Conservation (phyloP, 2,113 vertebrate genomes). For the Myrmecobius fasciatus region DNA sequence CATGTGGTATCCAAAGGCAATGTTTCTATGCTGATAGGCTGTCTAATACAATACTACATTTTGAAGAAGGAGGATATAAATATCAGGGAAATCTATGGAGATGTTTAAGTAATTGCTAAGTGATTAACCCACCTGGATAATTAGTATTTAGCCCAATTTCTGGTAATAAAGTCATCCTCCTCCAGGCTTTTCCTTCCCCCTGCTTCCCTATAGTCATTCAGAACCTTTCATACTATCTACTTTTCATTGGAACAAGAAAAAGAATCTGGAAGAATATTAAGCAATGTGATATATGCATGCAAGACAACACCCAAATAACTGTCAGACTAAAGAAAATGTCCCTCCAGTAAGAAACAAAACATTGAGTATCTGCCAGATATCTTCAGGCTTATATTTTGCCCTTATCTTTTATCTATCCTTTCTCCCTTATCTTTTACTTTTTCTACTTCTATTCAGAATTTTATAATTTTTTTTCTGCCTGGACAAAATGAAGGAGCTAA, state of each 20-base stretch:
- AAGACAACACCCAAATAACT: not conserved
- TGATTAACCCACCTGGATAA: not conserved
- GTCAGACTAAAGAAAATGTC: not conserved
- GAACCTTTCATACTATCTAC: too few species aligned
- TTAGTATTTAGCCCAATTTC: not conserved
- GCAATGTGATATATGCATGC: not conserved
- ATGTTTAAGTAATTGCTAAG: not conserved
- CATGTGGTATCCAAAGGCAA: not conserved
- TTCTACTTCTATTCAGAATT: not conserved
- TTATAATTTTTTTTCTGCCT: not conserved
- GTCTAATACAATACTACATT: not conserved
- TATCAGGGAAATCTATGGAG: not conserved
- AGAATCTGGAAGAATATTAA: too few species aligned
- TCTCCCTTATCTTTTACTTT: not conserved
- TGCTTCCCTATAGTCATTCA: not conserved
- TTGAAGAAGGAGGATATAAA: not conserved
- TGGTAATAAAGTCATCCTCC: not conserved
- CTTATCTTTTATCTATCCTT: not conserved
- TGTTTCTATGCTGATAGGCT: not conserved
- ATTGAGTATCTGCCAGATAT: not conserved
- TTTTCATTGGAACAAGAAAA: too few species aligned
- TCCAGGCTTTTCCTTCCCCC: not conserved
- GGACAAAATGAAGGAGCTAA: not conserved
- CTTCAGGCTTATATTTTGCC: not conserved
- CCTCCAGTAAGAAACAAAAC: not conserved